Conservation (phyloP, 1,140 invertebrate genomes). For the Drosophila lacteicornis region DNA sequence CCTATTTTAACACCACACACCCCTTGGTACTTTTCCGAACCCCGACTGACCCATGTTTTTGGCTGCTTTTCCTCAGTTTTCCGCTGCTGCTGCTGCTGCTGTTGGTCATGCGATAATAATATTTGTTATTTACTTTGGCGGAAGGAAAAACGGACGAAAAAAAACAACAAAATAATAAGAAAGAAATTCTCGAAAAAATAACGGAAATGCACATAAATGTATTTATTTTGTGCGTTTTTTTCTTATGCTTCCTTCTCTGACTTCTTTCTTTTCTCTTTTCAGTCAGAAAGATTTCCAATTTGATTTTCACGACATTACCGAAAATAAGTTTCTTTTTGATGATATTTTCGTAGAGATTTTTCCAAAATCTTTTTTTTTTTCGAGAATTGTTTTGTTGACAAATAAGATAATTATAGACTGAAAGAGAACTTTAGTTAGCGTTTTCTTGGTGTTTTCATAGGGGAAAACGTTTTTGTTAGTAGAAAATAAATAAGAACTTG, state of each 20-base stretch:
- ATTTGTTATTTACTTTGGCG: slow-evolving; percentile 85
- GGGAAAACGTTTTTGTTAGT: fast-evolving
- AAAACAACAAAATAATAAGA: slow-evolving; percentile 35
- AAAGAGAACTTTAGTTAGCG: background rate
- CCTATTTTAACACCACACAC: background rate
- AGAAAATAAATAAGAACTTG: background rate
- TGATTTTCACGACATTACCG: slow-evolving; percentile 23
- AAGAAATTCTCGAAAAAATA: slow-evolving; percentile 36
- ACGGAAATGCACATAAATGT: slow-evolving; percentile 85
- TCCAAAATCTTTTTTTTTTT: background rate
- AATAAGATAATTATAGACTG: slow-evolving; percentile 1
- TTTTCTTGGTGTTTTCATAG: background rate
- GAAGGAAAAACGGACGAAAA: slow-evolving; percentile 69
- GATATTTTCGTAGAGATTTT: slow-evolving; percentile 1
- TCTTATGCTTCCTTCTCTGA: slow-evolving; percentile 34
- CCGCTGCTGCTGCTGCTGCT: slow-evolving; percentile 41
- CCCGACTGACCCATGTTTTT: slow-evolving; percentile 21
- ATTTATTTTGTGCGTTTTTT: slow-evolving; percentile 60
- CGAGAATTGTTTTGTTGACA: slow-evolving; percentile 4
- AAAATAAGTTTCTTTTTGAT: slow-evolving; percentile 28
- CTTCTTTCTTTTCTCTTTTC: background rate
- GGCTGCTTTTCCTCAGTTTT: slow-evolving; percentile 25
- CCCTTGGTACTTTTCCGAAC: background rate
- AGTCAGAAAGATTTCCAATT: slow-evolving; percentile 10
- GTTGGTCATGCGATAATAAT: slow-evolving; percentile 81